Evolutionary conservation across 2,888 invertebrate genomes (phyloP).

Genomic region (Zhuqinia jingwanae): DNA sequence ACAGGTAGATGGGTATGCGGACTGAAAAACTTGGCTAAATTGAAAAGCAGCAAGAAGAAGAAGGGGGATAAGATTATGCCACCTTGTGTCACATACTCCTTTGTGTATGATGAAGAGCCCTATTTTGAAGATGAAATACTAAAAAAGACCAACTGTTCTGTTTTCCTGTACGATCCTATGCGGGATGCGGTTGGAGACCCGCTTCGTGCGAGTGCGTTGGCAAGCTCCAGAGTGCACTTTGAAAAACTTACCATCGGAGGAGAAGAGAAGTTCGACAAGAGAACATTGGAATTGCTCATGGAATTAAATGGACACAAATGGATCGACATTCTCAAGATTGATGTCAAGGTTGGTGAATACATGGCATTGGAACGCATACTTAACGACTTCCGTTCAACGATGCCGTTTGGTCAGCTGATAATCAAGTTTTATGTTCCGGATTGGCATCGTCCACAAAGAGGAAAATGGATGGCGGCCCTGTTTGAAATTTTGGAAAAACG

Average conservation of each 20-base stretch:
- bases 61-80: not conserved
- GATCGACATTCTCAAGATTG: conserved; percentile 13
- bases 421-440: not conserved
- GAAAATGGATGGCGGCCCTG: not conserved
- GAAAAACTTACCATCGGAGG: not conserved
- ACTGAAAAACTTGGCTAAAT: not conserved
- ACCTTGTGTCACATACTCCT: not conserved
- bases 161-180: conserved; percentile 1
- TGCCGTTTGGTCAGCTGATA: conserved; percentile 8
- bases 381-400: not conserved
- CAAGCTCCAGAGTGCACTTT: not conserved
- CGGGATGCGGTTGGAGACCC: not conserved
- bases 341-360: not conserved
- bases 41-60: not conserved
- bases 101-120: not conserved
- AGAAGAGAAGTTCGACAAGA: not conserved
- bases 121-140: not conserved
- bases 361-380: conserved; percentile 6
- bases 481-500: not conserved
- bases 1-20: not conserved
- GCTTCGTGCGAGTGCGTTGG: not conserved
- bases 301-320: conserved; percentile 20
- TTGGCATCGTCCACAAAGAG: not conserved
- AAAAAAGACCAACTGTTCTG: not conserved
- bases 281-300: conserved; percentile 24